These are phyloP conservation scores for Lochmaea capreae DNA, from an alignment of 2,888 invertebrate species.

Conservation along the genomic window DNA sequence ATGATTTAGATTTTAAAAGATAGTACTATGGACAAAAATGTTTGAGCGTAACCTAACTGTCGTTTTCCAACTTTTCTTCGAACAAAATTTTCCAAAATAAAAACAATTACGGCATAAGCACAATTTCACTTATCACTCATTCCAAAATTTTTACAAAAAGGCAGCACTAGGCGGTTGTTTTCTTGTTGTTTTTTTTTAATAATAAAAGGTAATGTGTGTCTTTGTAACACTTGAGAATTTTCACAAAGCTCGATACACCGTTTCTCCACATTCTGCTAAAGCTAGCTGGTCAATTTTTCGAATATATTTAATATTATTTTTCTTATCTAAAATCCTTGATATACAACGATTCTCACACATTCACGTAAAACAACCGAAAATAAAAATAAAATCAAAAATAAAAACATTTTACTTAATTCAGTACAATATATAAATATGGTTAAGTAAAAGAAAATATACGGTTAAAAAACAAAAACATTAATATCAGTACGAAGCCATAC, in stretches of 20 bases:
- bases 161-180: slow-evolving; percentile 55
- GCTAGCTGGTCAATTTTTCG: slow-evolving; percentile 61
- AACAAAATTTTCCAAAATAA: slow-evolving; percentile 51
- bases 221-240: slow-evolving; percentile 33
- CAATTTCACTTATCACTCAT: slow-evolving; percentile 54
- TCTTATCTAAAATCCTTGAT: slow-evolving; percentile 38
- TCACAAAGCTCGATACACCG: slow-evolving; percentile 40
- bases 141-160: slow-evolving; percentile 55
- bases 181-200: slow-evolving; percentile 26
- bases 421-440: slow-evolving; percentile 43
- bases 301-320: slow-evolving; percentile 46
- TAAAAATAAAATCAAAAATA: slow-evolving; percentile 41
- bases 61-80: slow-evolving; percentile 2
- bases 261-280: slow-evolving; percentile 57
- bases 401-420: slow-evolving; percentile 44
- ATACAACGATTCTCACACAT: slow-evolving; percentile 38
- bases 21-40: not conserved
- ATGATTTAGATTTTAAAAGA: not conserved
- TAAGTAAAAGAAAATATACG: slow-evolving; percentile 37
- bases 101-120: slow-evolving; percentile 57
- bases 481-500: slow-evolving; percentile 23
- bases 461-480: slow-evolving; percentile 22
- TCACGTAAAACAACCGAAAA: slow-evolving; percentile 38
- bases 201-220: slow-evolving; percentile 28
- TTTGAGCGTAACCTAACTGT: not conserved